Conservation (phyloP, 2,113 vertebrate species). For the Falcunculus frontatus region DNA sequence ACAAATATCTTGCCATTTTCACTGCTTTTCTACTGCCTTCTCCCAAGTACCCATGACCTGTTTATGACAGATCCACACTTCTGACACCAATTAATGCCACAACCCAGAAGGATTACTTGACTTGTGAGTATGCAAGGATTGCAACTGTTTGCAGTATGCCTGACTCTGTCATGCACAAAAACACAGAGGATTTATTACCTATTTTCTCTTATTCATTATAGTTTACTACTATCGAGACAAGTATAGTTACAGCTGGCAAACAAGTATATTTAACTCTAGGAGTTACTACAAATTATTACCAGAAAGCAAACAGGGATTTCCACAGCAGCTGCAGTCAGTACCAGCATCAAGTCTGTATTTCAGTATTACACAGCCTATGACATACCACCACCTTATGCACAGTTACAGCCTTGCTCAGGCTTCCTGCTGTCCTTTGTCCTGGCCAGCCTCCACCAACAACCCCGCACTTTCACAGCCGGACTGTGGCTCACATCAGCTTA, state of each 20-base stretch:
- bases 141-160: background rate
- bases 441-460: background rate
- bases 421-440: background rate
- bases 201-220: background rate
- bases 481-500: background rate
- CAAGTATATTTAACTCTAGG: background rate
- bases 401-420: background rate
- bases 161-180: background rate
- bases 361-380: background rate
- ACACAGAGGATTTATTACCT: background rate
- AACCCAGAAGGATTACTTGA: background rate
- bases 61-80: background rate
- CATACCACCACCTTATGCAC: background rate
- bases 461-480: background rate
- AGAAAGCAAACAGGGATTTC: background rate
- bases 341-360: background rate
- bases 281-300: background rate
- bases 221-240: background rate
- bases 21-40: background rate
- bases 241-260: background rate
- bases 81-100: background rate
- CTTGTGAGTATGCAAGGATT: background rate
- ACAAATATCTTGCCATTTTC: background rate
- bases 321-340: background rate
- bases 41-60: background rate